phyloP scores from a whole-genome alignment of 2,888 invertebrate genomes.

The Sceliomorpha sp. region DNA sequence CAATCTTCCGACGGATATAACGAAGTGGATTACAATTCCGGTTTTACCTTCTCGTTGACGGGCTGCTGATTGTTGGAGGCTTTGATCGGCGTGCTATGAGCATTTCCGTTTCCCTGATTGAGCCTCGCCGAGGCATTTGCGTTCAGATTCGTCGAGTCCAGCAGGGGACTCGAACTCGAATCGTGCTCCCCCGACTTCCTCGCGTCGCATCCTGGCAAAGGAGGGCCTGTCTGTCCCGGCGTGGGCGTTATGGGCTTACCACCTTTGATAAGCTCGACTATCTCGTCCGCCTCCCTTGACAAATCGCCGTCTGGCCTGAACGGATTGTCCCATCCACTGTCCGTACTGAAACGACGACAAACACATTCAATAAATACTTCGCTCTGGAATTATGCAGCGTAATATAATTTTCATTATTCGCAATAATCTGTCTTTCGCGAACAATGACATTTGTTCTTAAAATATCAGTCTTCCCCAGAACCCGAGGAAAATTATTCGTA shows the following conservation, averaged over 20 bases:
- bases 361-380: too few relatives aligned
- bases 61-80: constrained; percentile 69
- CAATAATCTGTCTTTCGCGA: too few relatives aligned
- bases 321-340: constrained; percentile 98
- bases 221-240: constrained; percentile 81
- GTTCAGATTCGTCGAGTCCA: constrained; percentile 69
- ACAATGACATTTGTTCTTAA: too few relatives aligned
- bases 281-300: constrained; percentile 96
- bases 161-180: constrained; percentile 74
- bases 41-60: constrained; percentile 74
- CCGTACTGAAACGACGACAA: constrained; percentile 86
- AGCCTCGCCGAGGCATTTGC: constrained; percentile 65
- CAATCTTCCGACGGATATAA: constrained; percentile 56
- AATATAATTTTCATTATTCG: too few relatives aligned
- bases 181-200: constrained; percentile 68
- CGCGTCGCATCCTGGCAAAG: constrained; percentile 81
- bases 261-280: constrained; percentile 95
- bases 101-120: constrained; percentile 76
- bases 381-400: too few relatives aligned
- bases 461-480: too few relatives aligned
- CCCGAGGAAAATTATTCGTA: too few relatives aligned
- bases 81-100: constrained; percentile 75
- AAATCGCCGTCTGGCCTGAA: constrained; percentile 98
- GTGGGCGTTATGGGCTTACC: constrained; percentile 91
- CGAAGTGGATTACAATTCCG: constrained; percentile 56